These are phyloP conservation scores for Rhyacophila brunnea DNA, from an alignment of 1,140 invertebrate species.

Conservation along the genomic window DNA sequence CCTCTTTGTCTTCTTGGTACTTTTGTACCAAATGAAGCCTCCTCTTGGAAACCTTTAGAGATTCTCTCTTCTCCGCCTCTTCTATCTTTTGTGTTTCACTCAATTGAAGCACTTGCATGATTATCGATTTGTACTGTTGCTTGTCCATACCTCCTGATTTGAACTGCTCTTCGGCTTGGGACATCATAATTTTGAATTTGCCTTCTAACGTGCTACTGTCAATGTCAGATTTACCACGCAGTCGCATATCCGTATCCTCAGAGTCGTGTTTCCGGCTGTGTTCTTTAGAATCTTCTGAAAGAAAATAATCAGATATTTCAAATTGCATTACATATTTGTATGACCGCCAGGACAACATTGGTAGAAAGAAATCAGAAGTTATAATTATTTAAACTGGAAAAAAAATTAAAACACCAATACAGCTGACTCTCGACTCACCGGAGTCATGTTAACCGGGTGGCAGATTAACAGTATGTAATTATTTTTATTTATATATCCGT, in stretches of 20 bases:
- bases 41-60: slow-evolving; percentile 47
- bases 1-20: slow-evolving; percentile 25
- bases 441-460: no score
- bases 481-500: no score
- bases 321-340: no score
- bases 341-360: no score
- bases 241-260: slow-evolving; percentile 53
- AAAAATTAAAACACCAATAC: no score
- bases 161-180: slow-evolving; percentile 77
- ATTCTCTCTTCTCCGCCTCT: slow-evolving; percentile 70
- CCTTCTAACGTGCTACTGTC: slow-evolving; percentile 59
- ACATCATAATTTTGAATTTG: slow-evolving; percentile 75
- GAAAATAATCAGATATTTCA: slow-evolving; percentile 3
- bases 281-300: slow-evolving; percentile 13
- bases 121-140: slow-evolving; percentile 75
- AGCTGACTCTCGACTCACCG: no score
- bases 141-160: slow-evolving; percentile 74
- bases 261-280: slow-evolving; percentile 29
- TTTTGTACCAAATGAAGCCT: slow-evolving; percentile 41
- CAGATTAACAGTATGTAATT: no score
- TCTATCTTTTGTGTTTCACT: slow-evolving; percentile 76
- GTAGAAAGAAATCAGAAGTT: no score
- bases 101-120: slow-evolving; percentile 75
- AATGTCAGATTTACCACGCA: slow-evolving; percentile 28
- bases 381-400: no score